Base-by-base conservation (phyloP, 2,888 invertebrate genomes). In the Portevinia maculata region DNA sequence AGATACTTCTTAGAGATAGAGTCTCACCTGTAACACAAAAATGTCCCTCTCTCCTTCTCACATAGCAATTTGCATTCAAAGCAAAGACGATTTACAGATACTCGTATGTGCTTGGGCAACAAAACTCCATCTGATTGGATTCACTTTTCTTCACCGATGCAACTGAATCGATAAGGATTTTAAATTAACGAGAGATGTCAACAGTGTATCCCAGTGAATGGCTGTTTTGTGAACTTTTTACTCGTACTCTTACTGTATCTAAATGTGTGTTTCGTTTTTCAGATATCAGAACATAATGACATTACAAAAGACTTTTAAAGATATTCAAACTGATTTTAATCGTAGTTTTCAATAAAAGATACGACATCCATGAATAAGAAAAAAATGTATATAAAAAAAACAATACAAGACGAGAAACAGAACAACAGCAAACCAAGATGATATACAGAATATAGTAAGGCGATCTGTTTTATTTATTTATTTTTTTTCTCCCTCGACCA, bases 111-210 rank as follows among this genome's bases (percentile, higher is more conserved):
- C 46, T 46, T 41, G 24, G 60, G 62, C 55, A 32, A 59, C 37
- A 24, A 30, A 50, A 15, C 39, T 59, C 73, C 67, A 81, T 70
- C 62, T 50, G 75, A 75, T 64, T 81, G 48, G 46, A 44, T 60
- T 57, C 32, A 32, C 34, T 50, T 57, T 71, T 62, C 67, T 37
- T 44, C 78, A 57, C 67, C 76, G 83, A 83, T 83, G 67, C 67
- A 83, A 67, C 70, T 53, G 60, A 57, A 88, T 87, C 88, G 90
- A 89, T 89, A 89, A 88, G 89, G 90, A 89, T 19, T 89, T 89
- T 89, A 89, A 90, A 89, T 89, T 90, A 89, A 90, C 89, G 89
- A 89, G 89, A 89, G 89, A 89, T 89, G 89, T 89, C 89, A 89
- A 89, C 88, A 88, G 88, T 88, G 89, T 88, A 89, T 74, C 75